Evolutionary conservation across 2,888 invertebrate genomes (phyloP).

Genomic region (Phorcus lineatus): DNA sequence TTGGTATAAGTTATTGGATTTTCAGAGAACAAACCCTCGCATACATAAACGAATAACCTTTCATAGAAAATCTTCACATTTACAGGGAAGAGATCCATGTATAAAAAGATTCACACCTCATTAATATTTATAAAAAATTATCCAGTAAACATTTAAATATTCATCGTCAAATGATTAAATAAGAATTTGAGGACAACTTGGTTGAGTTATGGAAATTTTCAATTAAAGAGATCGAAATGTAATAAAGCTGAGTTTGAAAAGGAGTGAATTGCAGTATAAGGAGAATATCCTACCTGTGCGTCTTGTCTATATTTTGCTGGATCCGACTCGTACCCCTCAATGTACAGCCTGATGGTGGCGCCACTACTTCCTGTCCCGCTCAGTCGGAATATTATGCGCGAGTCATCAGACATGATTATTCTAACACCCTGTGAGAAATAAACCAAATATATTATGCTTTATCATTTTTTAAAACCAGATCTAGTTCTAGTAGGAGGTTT

Average conservation of each 20-base stretch:
- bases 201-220: background rate
- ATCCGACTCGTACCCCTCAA: conserved; percentile 90
- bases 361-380: conserved; percentile 99
- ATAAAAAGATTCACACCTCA: too few species aligned
- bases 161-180: too few species aligned
- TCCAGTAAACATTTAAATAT: too few species aligned
- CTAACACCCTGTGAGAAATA: conserved; percentile 86
- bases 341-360: conserved; percentile 96
- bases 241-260: background rate
- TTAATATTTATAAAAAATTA: too few species aligned
- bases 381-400: conserved; percentile 92
- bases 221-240: background rate
- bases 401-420: conserved; percentile 94
- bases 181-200: background rate
- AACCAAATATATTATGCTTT: too few species aligned
- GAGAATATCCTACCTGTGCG: conserved; percentile 75
- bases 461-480: too few species aligned
- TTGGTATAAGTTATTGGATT: too few species aligned
- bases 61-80: too few species aligned
- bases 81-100: too few species aligned
- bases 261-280: background rate
- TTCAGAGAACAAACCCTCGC: too few species aligned
- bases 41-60: too few species aligned
- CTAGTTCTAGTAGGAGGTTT: too few species aligned
- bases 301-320: conserved; percentile 76